These are phyloP conservation scores for Arizona elegans DNA, from an alignment of 2,113 vertebrate genomes.

Conservation along the genomic window DNA sequence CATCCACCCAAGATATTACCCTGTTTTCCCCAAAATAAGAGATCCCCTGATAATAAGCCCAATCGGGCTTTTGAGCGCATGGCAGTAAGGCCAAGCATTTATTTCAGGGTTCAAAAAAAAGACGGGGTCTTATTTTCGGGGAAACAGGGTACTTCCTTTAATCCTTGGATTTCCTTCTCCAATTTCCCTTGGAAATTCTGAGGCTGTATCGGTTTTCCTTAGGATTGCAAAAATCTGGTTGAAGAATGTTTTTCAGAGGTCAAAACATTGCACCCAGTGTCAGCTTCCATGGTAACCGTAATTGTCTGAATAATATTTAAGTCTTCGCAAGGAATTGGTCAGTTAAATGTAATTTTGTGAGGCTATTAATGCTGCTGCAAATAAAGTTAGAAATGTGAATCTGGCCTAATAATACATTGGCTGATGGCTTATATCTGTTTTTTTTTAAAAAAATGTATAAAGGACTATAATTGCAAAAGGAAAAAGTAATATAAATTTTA, in stretches of 20 bases:
- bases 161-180: neutral
- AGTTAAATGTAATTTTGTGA: neutral
- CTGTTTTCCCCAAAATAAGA: no score
- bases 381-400: neutral
- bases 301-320: neutral
- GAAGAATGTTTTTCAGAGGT: neutral
- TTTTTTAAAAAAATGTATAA: neutral
- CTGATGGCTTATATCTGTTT: neutral
- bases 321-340: neutral
- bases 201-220: neutral
- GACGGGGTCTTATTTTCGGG: no score
- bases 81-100: no score
- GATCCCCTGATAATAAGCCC: no score
- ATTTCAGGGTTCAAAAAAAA: no score
- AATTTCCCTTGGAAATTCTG: neutral
- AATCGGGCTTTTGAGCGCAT: no score
- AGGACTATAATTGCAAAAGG: neutral
- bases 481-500: neutral
- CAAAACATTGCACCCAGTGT: neutral
- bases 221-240: neutral
- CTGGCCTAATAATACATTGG: neutral
- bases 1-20: no score
- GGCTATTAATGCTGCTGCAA: neutral
- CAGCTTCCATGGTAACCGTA: neutral
- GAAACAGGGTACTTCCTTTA: neutral